Conservation (phyloP, 2,888 invertebrate genomes). For the Colletes collaris region DNA sequence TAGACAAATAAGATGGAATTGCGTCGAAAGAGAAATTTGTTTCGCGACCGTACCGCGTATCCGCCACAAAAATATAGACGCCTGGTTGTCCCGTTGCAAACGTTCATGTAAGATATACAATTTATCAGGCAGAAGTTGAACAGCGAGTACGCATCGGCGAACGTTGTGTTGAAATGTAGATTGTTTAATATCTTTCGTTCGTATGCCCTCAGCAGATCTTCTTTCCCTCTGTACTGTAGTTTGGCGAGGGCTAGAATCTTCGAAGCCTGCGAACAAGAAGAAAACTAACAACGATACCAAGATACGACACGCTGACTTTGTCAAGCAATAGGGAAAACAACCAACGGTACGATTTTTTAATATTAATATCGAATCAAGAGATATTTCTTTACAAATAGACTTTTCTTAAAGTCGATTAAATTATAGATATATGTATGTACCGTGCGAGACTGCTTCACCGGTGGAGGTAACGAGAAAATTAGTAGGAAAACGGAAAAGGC, state of each 20-base stretch:
- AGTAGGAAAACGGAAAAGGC: too few relatives aligned
- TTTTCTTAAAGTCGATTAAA: too few relatives aligned
- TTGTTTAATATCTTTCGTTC: slow-evolving; percentile 69
- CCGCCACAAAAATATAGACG: slow-evolving; percentile 66
- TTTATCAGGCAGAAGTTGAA: slow-evolving; percentile 59
- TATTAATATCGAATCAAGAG: too few relatives aligned
- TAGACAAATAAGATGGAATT: too few relatives aligned
- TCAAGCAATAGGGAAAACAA: too few relatives aligned
- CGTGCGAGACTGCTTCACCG: too few relatives aligned
- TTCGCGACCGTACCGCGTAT: slow-evolving; percentile 68
- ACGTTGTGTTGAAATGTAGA: slow-evolving; percentile 71
- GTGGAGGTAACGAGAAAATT: too few relatives aligned
- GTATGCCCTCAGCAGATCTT: slow-evolving; percentile 56
- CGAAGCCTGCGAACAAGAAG: slow-evolving; percentile 59
- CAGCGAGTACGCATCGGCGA: slow-evolving; percentile 71
- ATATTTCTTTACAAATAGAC: too few relatives aligned
- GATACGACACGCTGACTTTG: too few relatives aligned
- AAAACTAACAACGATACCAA: neutral
- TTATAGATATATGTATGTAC: too few relatives aligned
- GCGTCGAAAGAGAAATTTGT: too few relatives aligned
- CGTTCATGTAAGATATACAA: slow-evolving; percentile 24
- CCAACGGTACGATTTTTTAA: too few relatives aligned
- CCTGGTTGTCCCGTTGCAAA: slow-evolving; percentile 13
- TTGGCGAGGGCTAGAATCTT: slow-evolving; percentile 64
- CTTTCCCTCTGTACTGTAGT: slow-evolving; percentile 53